Evolutionary conservation across 2,113 vertebrate genomes (phyloP).

Genomic region (Podarcis raffonei): DNA sequence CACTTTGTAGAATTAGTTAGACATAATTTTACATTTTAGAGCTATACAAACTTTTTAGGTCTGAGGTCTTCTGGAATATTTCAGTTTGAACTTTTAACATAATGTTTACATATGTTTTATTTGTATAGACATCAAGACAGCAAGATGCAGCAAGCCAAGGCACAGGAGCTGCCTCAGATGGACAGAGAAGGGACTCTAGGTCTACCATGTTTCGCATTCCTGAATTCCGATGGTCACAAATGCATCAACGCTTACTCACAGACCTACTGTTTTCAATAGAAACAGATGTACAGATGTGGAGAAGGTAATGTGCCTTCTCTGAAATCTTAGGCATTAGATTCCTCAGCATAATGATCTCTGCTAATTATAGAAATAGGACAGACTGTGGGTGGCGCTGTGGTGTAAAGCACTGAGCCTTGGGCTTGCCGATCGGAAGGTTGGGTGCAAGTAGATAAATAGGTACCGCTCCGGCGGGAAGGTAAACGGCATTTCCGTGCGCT

Average conservation of each 20-base stretch:
- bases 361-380: background rate
- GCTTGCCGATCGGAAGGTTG: too few species aligned
- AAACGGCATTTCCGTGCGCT: too few species aligned
- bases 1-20: background rate
- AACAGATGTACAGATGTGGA: constrained; percentile 98
- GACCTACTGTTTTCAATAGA: constrained; percentile 97
- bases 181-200: constrained; percentile 81
- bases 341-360: background rate
- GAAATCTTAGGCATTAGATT: background rate
- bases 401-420: too few species aligned
- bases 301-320: constrained; percentile 80
- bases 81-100: background rate
- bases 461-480: too few species aligned
- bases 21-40: background rate
- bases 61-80: background rate
- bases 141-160: constrained; percentile 65
- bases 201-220: constrained; percentile 93
- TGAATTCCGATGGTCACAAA: constrained; percentile 94
- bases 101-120: constrained; percentile 32
- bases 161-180: constrained; percentile 53
- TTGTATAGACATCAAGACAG: constrained; percentile 73
- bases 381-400: too few species aligned
- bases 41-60: rapidly evolving
- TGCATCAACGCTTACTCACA: constrained; percentile 96
- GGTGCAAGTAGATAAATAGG: too few species aligned